Conservation (phyloP, 2,888 invertebrate species). For the Drosophila atripex region DNA sequence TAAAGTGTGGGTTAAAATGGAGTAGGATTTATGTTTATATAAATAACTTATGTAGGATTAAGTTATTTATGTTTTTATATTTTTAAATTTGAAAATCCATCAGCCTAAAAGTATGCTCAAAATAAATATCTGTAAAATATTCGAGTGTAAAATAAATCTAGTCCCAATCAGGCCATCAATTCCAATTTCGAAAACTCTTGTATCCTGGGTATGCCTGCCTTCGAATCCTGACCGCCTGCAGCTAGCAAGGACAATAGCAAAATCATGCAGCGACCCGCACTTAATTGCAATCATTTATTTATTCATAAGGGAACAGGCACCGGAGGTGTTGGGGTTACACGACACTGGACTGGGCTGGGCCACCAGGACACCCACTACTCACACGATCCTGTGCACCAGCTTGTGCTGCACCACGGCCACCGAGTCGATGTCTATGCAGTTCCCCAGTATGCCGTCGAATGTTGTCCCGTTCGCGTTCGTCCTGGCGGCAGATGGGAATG, state of each 20-base stretch:
- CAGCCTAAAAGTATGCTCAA: background rate
- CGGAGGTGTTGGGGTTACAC: slow-evolving; percentile 6
- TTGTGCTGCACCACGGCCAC: slow-evolving; percentile 84
- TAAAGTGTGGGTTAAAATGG: background rate
- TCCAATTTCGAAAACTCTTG: background rate
- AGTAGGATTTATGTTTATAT: no score
- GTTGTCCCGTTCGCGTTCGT: slow-evolving; percentile 45
- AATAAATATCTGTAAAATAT: background rate
- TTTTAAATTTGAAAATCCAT: no score
- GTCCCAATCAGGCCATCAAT: background rate
- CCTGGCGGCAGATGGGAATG: slow-evolving; percentile 8
- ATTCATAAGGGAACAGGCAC: slow-evolving; percentile 53
- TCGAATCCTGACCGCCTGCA: background rate
- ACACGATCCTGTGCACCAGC: slow-evolving; percentile 83
- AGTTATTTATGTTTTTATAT: no score
- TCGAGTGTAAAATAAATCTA: background rate
- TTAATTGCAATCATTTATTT: slow-evolving; percentile 64
- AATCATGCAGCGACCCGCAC: slow-evolving; percentile 4
- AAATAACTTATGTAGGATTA: no score
- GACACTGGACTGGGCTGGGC: background rate
- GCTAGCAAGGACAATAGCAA: slow-evolving; percentile 2
- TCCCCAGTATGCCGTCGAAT: slow-evolving; percentile 85
- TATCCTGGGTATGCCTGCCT: background rate
- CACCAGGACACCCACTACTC: slow-evolving; percentile 66
- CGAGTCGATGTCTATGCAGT: slow-evolving; percentile 87